phyloP scores from a whole-genome alignment of 2,113 vertebrate species.

The Pluvianellus socialis region DNA sequence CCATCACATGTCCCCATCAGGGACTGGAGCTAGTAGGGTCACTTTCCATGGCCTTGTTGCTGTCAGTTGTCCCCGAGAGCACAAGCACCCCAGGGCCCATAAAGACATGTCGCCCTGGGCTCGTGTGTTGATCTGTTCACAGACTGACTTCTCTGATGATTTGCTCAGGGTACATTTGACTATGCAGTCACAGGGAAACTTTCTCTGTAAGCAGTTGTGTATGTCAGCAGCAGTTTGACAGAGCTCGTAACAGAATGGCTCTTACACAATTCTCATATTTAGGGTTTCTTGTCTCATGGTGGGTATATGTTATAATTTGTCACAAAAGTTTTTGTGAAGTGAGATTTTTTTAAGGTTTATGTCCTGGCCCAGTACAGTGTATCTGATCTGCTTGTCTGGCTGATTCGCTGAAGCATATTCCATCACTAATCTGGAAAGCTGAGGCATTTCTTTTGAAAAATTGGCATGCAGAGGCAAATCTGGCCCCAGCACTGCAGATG shows the following conservation, averaged over 20 bases:
- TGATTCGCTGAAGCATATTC: slow-evolving; percentile 1
- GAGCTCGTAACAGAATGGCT: background rate
- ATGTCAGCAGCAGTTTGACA: background rate
- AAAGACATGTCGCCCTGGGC: background rate
- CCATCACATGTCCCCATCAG: fast-evolving
- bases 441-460: slow-evolving; percentile 29
- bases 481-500: background rate
- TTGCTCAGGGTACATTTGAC: background rate
- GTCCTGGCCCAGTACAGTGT: background rate
- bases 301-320: background rate
- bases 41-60: background rate
- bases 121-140: background rate
- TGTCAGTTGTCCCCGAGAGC: background rate
- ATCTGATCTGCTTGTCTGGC: background rate
- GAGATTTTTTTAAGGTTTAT: background rate
- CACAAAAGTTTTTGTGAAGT: background rate
- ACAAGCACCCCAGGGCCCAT: background rate
- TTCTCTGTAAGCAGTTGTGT: background rate
- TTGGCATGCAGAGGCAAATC: slow-evolving; percentile 1
- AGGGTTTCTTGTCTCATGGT: background rate
- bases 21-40: background rate
- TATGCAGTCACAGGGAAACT: background rate
- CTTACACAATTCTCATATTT: background rate
- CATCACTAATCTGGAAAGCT: slow-evolving; percentile 2
- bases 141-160: background rate